A percentile compares a stretch with the other conserved stretches of the same genome.
phyloP scores from a whole-genome alignment of 2,113 vertebrate species.

The Riparia riparia region DNA sequence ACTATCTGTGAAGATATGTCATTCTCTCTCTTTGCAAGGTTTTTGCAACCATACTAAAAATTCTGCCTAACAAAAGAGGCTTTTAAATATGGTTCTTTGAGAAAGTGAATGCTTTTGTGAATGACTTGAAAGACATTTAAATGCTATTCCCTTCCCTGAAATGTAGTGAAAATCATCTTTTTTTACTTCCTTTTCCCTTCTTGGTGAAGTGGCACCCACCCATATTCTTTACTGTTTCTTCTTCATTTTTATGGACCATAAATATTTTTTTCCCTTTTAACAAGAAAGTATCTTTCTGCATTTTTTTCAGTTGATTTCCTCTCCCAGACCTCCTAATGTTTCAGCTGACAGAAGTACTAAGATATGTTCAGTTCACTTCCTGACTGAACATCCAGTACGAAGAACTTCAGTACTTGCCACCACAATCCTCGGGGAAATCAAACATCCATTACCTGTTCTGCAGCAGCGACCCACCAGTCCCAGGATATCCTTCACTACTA shows the following conservation, averaged over 20 bases:
- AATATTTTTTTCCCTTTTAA: background rate
- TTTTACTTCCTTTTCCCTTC: background rate
- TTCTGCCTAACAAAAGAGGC: background rate
- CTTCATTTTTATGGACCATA: background rate
- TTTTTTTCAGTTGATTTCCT: background rate
- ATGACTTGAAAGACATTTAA: background rate
- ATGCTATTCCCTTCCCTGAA: background rate
- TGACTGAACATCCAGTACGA: background rate
- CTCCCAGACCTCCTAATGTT: background rate
- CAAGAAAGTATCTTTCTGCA: background rate
- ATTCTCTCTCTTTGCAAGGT: background rate
- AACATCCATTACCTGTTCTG: background rate
- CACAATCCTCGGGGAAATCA: background rate
- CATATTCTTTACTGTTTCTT: background rate
- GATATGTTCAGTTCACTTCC: background rate
- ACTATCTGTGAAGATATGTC: background rate
- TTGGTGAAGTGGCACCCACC: background rate
- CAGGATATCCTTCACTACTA: background rate
- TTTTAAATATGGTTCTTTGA: background rate
- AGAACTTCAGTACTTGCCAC: background rate
- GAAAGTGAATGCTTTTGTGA: background rate
- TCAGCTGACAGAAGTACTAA: background rate
- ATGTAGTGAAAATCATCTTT: background rate
- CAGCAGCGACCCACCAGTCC: rapidly evolving
- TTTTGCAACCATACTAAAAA: background rate